Evolutionary conservation across 2,888 invertebrate species (phyloP), one percentile per base, ranked within the genome.

Genomic region (Melieria picta): DNA sequence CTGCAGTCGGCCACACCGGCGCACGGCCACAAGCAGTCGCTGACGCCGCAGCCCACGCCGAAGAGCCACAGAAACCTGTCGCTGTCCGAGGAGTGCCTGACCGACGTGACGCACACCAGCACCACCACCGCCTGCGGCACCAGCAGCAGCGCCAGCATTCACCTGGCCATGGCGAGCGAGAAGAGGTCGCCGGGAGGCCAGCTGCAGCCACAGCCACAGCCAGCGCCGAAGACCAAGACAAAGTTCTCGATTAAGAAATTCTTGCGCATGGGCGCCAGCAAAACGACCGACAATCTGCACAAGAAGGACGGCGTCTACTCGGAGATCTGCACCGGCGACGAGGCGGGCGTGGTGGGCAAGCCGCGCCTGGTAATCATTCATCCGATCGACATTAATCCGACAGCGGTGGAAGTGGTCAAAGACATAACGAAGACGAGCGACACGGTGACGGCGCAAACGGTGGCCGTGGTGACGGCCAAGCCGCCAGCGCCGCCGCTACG

Each of bases 361-460:
- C 93, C 93, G 4, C 90, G 94, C 13, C 88, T 95, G 43, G 94
- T 95, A 73, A 96, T 96, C 78, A 94, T 96, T 75, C 96, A 96
- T 89, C 96, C 96, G 11, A 88, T 94, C 79, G 95, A 96, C 81
- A 89, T 95, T 73, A 94, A 94, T 84, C 93, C 94, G 47, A 91
- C 93, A 9, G 93, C 90, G 74, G 94, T 94, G 3, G 94, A 95
- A 83, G 94, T 95, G 52, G 90, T 94, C 74, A 91, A 90, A 83
- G 90, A 90, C 76, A 89, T 89, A 68, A 89, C 89, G 50, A 86
- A 85, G 78, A 84, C 86, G 30, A 84, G 72, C 73, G 86, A 85
- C 69, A 57, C 81, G 11, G 86, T 86, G 43, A 74, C 81, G 4
- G 79, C 83, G 0, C 85, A 85, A 73, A 85, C 85, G 5, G 83